A percentile compares a stretch with the other conserved stretches of the same genome.
Conservation (phyloP, 2,113 vertebrate species). For the Vanacampus margaritifer region DNA sequence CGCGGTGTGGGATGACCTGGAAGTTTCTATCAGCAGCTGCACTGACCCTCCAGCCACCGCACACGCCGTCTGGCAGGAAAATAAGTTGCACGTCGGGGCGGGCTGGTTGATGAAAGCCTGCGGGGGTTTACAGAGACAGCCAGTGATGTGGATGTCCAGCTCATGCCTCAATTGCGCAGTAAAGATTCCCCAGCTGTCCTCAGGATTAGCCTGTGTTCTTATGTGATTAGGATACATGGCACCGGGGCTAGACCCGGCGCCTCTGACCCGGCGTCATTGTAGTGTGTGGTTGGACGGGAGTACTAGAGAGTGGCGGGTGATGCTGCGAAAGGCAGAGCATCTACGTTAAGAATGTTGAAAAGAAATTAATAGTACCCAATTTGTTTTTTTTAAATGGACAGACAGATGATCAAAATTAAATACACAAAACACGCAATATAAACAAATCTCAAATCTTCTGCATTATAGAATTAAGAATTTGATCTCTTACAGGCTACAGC, state of each 20-base stretch:
- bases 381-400: no score
- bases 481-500: no score
- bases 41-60: conserved; percentile 37
- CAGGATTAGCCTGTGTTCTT: conserved; percentile 71
- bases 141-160: conserved; percentile 52
- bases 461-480: no score
- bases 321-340: conserved; percentile 17
- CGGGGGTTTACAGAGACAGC: conserved; percentile 49
- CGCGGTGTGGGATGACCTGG: conserved; percentile 45
- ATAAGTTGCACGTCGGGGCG: conserved; percentile 25
- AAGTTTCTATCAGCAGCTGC: conserved; percentile 63
- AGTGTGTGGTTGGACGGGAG: conserved; percentile 48
- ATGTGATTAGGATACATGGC: conserved; percentile 76
- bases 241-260: conserved; percentile 69
- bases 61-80: conserved; percentile 34
- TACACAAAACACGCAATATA: no score
- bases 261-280: conserved; percentile 63
- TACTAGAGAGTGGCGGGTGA: conserved; percentile 41
- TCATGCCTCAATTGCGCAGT: conserved; percentile 69
- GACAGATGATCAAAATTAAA: no score
- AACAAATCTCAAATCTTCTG: no score
- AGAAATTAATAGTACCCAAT: no score
- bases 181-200: conserved; percentile 76
- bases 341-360: conserved; percentile 4
- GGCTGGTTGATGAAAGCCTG: conserved; percentile 49